Conservation (phyloP, 1,140 invertebrate genomes). For the Tetramorium simillimum region DNA sequence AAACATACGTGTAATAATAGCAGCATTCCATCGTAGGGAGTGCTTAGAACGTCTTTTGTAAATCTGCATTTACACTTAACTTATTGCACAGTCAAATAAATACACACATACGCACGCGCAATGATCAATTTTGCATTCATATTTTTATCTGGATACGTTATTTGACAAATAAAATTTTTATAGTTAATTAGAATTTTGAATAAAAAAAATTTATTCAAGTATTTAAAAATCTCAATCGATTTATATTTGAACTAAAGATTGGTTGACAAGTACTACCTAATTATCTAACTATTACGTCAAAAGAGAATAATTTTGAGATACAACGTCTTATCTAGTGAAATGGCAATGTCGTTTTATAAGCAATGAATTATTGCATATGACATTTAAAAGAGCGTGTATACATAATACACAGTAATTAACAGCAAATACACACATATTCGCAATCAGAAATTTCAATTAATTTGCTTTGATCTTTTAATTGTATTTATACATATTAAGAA, state of each 20-base stretch:
- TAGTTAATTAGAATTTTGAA: neutral
- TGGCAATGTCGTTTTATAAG: slow-evolving; percentile 16
- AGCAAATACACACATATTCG: neutral
- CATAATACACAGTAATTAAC: neutral
- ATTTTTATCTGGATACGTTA: neutral
- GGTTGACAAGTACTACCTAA: neutral
- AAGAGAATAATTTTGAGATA: neutral
- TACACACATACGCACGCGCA: neutral
- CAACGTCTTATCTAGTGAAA: neutral
- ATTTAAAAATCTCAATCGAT: neutral
- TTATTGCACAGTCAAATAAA: slow-evolving; percentile 6
- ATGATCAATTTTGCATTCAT: neutral
- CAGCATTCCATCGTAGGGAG: slow-evolving; percentile 2
- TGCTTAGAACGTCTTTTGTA: neutral
- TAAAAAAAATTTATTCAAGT: neutral
- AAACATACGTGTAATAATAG: neutral
- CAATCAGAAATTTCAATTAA: neutral
- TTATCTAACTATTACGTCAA: neutral
- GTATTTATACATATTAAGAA: neutral
- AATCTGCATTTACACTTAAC: neutral
- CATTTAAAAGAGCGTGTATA: slow-evolving; percentile 4
- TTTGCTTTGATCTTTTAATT: neutral
- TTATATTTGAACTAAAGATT: neutral
- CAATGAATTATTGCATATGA: neutral
- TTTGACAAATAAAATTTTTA: neutral